Percentiles rank a stretch among this genome's conserved stretches.
phyloP scores from a whole-genome alignment of 2,888 invertebrate genomes.

The Megaustenia siamemsis region DNA sequence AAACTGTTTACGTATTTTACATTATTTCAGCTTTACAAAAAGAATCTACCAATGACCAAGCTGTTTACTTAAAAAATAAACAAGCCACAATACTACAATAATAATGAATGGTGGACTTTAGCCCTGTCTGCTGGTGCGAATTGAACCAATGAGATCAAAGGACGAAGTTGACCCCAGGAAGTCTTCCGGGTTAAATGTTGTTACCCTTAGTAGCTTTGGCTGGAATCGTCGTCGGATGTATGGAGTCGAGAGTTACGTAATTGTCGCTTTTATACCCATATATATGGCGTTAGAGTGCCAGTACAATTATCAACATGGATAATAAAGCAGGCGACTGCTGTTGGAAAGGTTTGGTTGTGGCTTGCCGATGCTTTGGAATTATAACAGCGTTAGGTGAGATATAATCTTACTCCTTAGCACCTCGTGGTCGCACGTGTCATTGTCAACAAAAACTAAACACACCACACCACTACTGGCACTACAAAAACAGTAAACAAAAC shows the following conservation, averaged over 20 bases:
- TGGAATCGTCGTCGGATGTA: not conserved
- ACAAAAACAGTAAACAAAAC: no score
- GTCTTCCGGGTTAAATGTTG: not conserved
- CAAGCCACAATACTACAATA: no score
- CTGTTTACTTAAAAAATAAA: no score
- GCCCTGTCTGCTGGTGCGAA: no score
- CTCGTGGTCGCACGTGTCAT: not conserved
- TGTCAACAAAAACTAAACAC: slow-evolving; percentile 25
- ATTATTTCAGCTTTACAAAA: no score
- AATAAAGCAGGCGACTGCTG: slow-evolving; percentile 51
- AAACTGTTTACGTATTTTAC: no score
- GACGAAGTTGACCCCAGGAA: no score
- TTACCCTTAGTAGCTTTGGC: slow-evolving; percentile 24
- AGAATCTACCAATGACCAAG: no score
- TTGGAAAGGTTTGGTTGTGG: slow-evolving; percentile 62
- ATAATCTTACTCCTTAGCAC: not conserved
- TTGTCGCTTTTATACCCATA: not conserved
- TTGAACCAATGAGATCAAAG: no score
- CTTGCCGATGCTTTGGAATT: slow-evolving; percentile 64
- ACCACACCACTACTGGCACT: no score
- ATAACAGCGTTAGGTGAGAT: slow-evolving; percentile 65
- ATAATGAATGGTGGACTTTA: no score
- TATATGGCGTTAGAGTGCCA: not conserved
- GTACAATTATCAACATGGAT: slow-evolving; percentile 16
- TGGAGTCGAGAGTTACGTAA: not conserved